Conservation (phyloP, 2,113 vertebrate species). For the Agapornis roseicollis region DNA sequence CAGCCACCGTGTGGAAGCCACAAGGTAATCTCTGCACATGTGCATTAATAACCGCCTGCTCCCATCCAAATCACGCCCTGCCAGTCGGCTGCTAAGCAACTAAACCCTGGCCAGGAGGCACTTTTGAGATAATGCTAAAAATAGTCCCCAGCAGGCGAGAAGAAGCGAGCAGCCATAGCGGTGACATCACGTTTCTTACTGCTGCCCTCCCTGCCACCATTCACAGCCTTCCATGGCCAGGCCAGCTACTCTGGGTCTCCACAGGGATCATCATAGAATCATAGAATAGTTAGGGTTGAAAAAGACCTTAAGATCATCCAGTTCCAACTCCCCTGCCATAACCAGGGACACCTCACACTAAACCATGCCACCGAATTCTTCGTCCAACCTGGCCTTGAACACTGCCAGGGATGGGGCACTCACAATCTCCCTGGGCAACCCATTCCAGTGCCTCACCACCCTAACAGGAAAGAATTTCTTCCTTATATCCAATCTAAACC, state of each 20-base stretch:
- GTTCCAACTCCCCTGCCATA: too few relatives aligned
- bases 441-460: too few relatives aligned
- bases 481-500: too few relatives aligned
- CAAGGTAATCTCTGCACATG: not conserved
- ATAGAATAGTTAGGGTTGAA: too few relatives aligned
- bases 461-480: too few relatives aligned
- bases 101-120: not conserved
- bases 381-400: too few relatives aligned
- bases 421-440: too few relatives aligned
- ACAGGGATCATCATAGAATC: fast-evolving
- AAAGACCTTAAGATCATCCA: too few relatives aligned
- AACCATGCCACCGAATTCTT: too few relatives aligned
- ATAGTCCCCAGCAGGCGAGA: constrained; percentile 31
- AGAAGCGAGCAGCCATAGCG: not conserved
- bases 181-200: not conserved
- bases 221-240: fast-evolving
- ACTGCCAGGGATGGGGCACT: too few relatives aligned
- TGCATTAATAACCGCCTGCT: not conserved
- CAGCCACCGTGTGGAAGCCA: fast-evolving
- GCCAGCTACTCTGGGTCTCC: fast-evolving
- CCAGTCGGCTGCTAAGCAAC: constrained; percentile 66
- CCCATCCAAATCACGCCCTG: not conserved
- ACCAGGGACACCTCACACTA: too few relatives aligned
- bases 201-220: not conserved
- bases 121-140: constrained; percentile 56